Evolutionary conservation across 2,888 invertebrate species (phyloP), one percentile per base, ranked within the genome.

Genomic region (Caenorhabditis doughertyi): DNA sequence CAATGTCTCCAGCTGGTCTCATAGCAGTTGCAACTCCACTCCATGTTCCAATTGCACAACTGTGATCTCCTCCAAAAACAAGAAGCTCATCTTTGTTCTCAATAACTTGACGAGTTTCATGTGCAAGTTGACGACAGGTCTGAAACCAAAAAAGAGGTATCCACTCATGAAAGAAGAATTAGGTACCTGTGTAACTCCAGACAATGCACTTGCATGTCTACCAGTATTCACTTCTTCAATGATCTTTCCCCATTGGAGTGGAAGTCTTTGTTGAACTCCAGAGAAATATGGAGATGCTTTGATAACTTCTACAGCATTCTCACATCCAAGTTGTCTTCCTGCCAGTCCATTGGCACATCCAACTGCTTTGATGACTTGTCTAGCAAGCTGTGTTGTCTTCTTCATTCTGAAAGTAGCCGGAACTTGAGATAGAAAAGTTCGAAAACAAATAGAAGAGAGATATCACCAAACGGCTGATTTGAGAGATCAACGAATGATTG

Each of bases 31-130:
- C 85, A 8, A 89, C 88, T 25, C 89, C 89, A 74, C 87, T 87
- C 89, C 89, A 89, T 7, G 89, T 89, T 44, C 89, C 89, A 56
- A 89, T 89, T n/a, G 89, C 89, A 56, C 88, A 89, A 60, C 87
- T 87, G 71, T 89, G 89, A 67, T 89, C 89, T 51, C 89, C 89
- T 42, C 89, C 89, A 13, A 89, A 81, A 11, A 88, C 85, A n/a
- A 88, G 79, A 25, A 88, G 68, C 49, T 89, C 89, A 18, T 88
- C 84, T 4, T 83, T 73, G 25, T 64, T 82, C 18, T 80, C 83
- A 60, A 89, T 72, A 3, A 81, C 83, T 32, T 85, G 64, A 8
- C 85, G 71, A 9, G 89, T 89, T 23, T 87, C 81, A 25, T 84
- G 81, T 8, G 89, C 88, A 13, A 89, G 73, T 35, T 87, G 82